Base-by-base conservation (phyloP, 23 tunicate species). In the Ciona savignyi region DNA sequence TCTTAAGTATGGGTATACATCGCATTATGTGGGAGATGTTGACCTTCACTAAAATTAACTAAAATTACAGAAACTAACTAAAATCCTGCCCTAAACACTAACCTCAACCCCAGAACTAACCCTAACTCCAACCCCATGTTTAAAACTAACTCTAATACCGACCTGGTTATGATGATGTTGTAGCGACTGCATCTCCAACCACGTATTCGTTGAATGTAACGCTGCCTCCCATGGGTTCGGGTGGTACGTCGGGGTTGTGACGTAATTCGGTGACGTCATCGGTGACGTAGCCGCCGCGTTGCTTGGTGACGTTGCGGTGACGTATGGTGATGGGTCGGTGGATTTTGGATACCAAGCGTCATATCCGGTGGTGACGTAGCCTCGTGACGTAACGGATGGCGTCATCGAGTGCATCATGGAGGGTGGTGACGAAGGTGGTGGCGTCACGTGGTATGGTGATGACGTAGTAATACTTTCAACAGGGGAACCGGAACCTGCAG, bases 171-270 rank as follows among this genome's bases (percentile, higher is more conserved):
- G 89, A 64, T 77, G 81, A 65, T 84, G 89, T 33, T 84, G 89
- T 4, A 84, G 67, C 22, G 71, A 69, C 32, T 87, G 96, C 80
- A 88, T 85, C 56, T 88, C 96, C 27, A 82, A 65, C 96, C 96
- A 88, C 19, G 96, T 78, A 66, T 82, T 88, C 0, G 86, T 80
- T 27, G 79, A 48, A 66, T 81, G 96, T 27, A 82, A 66, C 20
- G 96, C 96, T 1, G 96, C 87, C 71, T 88, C 96, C 96, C 87
- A 88, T 2, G 87, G 96, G 51, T 73, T 71, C 60, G 84, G 51
- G 60, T 77, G 77, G 60, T 70, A 66, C 25, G 77, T 70, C 29
- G 79, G 28, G 30, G 83, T 42, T 26, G 79, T 22, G 34, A 66
- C 33, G 70, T 42, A 33, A 29, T 72, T 60, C 22, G 65, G 32